Conservation (phyloP, 2,797 vertebrate species). For the Acridotheres tristis region DNA sequence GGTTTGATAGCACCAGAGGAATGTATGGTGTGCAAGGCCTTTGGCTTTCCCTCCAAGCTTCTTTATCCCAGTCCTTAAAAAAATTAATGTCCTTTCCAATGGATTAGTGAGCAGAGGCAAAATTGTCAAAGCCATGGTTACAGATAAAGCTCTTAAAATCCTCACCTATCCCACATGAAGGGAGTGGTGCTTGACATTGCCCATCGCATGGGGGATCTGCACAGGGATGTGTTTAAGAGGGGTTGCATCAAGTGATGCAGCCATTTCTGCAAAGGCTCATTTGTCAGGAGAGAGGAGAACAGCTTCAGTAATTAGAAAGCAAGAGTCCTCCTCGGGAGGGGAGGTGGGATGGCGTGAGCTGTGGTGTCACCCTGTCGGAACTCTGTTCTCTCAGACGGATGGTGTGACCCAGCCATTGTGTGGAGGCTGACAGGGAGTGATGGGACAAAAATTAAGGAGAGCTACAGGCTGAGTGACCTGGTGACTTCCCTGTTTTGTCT, state of each 20-base stretch:
- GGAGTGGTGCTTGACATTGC: neutral
- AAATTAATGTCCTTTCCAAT: neutral
- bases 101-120: neutral
- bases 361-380: fast-evolving
- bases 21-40: fast-evolving
- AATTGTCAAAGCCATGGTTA: neutral
- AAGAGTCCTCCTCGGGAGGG: neutral
- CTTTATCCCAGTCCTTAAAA: neutral
- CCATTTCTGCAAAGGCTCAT: neutral
- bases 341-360: neutral
- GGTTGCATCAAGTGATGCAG: fast-evolving
- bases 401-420: neutral
- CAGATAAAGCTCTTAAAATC: neutral
- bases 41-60: neutral
- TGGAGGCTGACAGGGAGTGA: fast-evolving
- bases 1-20: neutral
- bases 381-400: fast-evolving
- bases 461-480: slow-evolving; percentile 23
- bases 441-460: neutral
- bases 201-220: fast-evolving
- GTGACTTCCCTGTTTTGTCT: slow-evolving; percentile 63
- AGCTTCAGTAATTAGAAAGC: neutral
- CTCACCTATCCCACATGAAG: neutral
- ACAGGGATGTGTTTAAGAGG: neutral
- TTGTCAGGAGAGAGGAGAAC: neutral